These are phyloP conservation scores for Cebidichthys violaceus DNA, from an alignment of 2,113 vertebrate species.

Conservation along the genomic window DNA sequence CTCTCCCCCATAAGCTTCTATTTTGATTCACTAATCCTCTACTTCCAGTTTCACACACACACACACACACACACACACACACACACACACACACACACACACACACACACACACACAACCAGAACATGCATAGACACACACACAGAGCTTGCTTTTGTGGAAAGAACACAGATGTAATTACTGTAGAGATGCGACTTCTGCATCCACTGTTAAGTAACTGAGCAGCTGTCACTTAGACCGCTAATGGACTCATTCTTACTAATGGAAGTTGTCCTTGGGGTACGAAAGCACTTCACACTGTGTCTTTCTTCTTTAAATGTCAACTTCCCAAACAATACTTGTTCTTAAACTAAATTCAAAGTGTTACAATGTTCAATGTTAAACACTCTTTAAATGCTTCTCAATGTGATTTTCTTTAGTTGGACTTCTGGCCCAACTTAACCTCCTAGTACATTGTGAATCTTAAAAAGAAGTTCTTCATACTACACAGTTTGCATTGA, in stretches of 20 bases:
- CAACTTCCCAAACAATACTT: not conserved
- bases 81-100: constrained; percentile 13
- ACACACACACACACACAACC: constrained; percentile 11
- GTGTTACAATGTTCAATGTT: not conserved
- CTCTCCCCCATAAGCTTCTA: constrained; percentile 59
- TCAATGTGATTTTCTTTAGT: not conserved
- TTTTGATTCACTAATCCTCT: constrained; percentile 70
- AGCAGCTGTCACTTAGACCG: constrained; percentile 66
- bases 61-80: constrained; percentile 29
- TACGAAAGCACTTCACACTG: not conserved
- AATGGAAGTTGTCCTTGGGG: constrained; percentile 60
- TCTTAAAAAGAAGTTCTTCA: not conserved
- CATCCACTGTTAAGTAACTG: constrained; percentile 52
- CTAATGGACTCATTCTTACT: constrained; percentile 65
- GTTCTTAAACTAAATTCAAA: not conserved
- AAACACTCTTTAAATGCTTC: not conserved
- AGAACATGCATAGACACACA: not conserved
- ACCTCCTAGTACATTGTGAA: not conserved
- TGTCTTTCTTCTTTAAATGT: constrained; percentile 15
- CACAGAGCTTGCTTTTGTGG: constrained; percentile 13
- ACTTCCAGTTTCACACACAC: constrained; percentile 45
- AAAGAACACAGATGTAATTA: constrained; percentile 53
- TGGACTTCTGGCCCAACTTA: not conserved
- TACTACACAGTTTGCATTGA: not conserved
- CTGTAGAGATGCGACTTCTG: constrained; percentile 53